Percentiles rank a stretch among this genome's conserved stretches.
Evolutionary conservation across 2,888 invertebrate genomes (phyloP).

Genomic region (Tipula unca): DNA sequence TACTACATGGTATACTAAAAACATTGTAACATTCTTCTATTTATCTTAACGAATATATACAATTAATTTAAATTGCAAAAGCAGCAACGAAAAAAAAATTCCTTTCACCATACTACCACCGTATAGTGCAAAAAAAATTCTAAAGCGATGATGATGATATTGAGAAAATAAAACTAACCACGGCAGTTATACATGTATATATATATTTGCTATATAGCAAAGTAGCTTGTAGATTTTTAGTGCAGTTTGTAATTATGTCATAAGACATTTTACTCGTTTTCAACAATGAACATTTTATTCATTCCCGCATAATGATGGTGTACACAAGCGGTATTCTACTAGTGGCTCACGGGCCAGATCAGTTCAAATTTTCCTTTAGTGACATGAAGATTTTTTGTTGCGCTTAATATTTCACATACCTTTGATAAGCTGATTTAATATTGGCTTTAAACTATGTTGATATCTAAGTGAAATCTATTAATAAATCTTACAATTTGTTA

Average conservation of each 20-base stretch:
- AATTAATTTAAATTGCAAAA: neutral
- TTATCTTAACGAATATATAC: slow-evolving; percentile 14
- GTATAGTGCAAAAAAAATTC: neutral
- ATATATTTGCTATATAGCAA: too few relatives aligned
- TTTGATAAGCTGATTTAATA: too few relatives aligned
- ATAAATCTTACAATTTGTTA: too few relatives aligned
- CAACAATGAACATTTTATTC: neutral
- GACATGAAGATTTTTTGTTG: too few relatives aligned
- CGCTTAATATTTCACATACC: too few relatives aligned
- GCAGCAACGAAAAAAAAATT: neutral
- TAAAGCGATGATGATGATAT: neutral
- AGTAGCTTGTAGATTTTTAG: neutral
- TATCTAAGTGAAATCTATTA: too few relatives aligned
- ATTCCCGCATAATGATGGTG: neutral
- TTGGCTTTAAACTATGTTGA: too few relatives aligned
- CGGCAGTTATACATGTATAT: too few relatives aligned
- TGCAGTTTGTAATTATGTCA: neutral
- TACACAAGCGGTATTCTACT: neutral
- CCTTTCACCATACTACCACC: neutral
- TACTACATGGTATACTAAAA: neutral
- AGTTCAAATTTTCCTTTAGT: too few relatives aligned
- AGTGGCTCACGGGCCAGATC: neutral
- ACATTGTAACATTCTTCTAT: neutral
- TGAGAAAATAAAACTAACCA: neutral
- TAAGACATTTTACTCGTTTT: neutral